Evolutionary conservation across 1,140 invertebrate species (phyloP).

Genomic region (Hycleus phaleratus): DNA sequence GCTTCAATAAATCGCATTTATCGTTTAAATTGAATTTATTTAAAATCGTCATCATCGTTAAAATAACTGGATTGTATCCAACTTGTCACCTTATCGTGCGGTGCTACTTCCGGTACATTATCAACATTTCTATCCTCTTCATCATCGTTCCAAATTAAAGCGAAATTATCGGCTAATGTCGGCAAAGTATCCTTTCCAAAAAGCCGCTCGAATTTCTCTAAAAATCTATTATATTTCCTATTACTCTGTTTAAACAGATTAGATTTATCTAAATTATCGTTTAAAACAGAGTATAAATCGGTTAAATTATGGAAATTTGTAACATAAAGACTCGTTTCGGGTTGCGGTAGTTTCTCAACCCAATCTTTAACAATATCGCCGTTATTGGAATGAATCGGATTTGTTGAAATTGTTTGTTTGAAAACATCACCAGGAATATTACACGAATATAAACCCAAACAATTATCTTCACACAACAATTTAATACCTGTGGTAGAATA

Average conservation of each 20-base stretch:
- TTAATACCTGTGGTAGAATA: constrained; percentile 3
- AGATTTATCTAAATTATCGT: background rate
- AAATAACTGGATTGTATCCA: constrained; percentile 8
- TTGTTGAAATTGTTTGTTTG: background rate
- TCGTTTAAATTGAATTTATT: too few relatives aligned
- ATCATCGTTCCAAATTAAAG: constrained; percentile 1
- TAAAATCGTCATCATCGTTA: background rate
- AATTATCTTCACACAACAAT: constrained; percentile 2
- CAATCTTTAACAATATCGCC: background rate
- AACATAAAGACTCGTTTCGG: background rate
- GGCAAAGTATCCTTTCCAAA: background rate
- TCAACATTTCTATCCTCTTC: background rate
- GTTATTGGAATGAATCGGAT: background rate
- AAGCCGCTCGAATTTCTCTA: background rate
- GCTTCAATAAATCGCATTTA: too few relatives aligned
- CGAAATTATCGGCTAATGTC: background rate
- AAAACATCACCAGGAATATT: background rate
- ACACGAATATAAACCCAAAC: background rate
- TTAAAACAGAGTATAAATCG: background rate
- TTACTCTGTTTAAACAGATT: background rate
- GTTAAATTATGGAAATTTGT: constrained; percentile 4
- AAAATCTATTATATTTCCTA: background rate
- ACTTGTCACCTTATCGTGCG: background rate
- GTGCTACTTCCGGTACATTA: constrained; percentile 3
- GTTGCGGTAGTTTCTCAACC: background rate